Base-by-base conservation (phyloP, 2,797 vertebrate species). In the Acrossocheilus fasciatus region DNA sequence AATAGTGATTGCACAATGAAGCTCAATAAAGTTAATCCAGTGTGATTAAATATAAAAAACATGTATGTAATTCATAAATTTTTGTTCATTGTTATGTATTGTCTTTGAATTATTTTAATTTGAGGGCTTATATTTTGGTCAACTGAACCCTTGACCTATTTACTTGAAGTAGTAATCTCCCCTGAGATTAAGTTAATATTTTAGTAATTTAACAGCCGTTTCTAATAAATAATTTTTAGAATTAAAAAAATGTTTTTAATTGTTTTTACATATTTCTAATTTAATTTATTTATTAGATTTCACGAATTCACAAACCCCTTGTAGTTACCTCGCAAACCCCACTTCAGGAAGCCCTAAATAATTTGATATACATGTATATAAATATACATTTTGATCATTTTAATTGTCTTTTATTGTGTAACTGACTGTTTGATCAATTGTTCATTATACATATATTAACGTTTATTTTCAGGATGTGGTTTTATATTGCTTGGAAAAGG, bases 401-500 rank as follows among this genome's bases (percentile, higher is more conserved):
- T 3, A 30, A 30, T 30, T 6, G 5, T 3, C 6, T 66, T 68
- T 34, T 36, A 3, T 66, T 68, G 34, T 36, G 15, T 68, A 20
- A 36, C 34, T 57, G 3, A 15, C 8, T 41, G 12, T 59, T 52
- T 30, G 47, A 36, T 76, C 30, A 36, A 14, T 54, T 39, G 34
- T 2, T 81, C 6, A 50, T 50, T 47, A 52, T 81, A 36, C 17
- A 52, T 43, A 14, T 34, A 18, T 36, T 20, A 47, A n/a, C 23
- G 6, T 34, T 23, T 30, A 41, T 50, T 62, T 87, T 54, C 89
- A 99, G 98, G 98, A 99, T 0, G 98, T 99, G 3, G 98, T 99
- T 80, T 96, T 97, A 76, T 99, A 99, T 84, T 99, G 98, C 93
- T 96, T 99, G 54, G 98, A 99, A 93, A 99, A 98, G 89, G 98